Base-by-base conservation (phyloP, 2,888 invertebrate genomes). In the Mystacides longicornis region DNA sequence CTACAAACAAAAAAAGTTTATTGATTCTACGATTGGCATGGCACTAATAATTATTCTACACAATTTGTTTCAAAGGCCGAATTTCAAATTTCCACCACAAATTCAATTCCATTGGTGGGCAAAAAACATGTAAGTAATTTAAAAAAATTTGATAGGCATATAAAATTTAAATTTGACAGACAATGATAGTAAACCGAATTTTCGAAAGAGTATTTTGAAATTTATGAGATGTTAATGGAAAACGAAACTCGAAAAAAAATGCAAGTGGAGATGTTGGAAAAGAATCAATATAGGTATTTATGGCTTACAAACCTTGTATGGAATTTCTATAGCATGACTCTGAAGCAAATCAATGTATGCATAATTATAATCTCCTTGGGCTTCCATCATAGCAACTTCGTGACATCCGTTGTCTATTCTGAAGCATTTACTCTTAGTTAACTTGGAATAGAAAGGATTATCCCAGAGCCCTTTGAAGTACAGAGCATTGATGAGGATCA, bases 391-490 rank as follows among this genome's bases (percentile, higher is more conserved):
- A 3, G 72, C 68, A 0, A 77, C 75, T 22, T 72, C 68, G 45
- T 66, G 69, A 63, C 83, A 84, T 1, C 65, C 67, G 1, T 67
- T 68, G 16, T 67, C 68, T 1, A 66, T 63, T 59, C 73, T 69
- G 69, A 87, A 87, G 64, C 83, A 83, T 33, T 71, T 72, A 0
- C 65, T 51, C 5, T 64, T 65, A 0, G 85, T 85, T 18, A 66
- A 63, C 2, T 65, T 67, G 11, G 69, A 67, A 63, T 82, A 73
- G 63, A 87, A 87, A 1, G 77, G 66, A 20, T 74, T 67, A 52
- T 74, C 67, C 86, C 86, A 87, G 1, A 66, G 65, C 43, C 82
- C 83, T 67, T 83, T 85, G 71, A 86, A 86, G 68, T 81, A 85
- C 9, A 86, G 64, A 0, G 82, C 82, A 60, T 85, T 86, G 1